Conservation (phyloP, 2,888 invertebrate genomes). For the Megamerina dolium region DNA sequence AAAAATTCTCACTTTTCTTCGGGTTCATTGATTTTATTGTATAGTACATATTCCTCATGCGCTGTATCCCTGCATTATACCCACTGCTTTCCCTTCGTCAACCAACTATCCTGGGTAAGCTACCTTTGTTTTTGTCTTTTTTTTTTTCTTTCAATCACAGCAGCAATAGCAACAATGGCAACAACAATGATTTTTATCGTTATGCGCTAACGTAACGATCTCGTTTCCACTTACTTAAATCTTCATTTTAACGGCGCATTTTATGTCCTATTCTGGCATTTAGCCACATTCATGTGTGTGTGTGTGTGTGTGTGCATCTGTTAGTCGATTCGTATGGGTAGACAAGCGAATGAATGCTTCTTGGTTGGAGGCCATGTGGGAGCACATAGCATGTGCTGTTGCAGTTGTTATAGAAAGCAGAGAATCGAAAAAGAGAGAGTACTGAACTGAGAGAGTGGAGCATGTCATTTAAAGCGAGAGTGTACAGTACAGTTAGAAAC, state of each 20-base stretch:
- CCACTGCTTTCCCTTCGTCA: background rate
- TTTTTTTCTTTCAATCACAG: conserved; percentile 49
- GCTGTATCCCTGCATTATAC: conserved; percentile 2
- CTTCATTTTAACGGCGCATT: conserved; percentile 49
- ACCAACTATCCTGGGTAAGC: background rate
- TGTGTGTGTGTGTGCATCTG: too few relatives aligned
- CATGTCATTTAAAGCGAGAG: too few relatives aligned
- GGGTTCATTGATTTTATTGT: background rate
- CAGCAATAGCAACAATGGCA: too few relatives aligned
- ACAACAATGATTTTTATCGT: conserved; percentile 49
- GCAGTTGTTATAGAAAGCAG: too few relatives aligned
- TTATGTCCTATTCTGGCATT: conserved; percentile 48
- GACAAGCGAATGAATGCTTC: background rate
- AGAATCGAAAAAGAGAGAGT: too few relatives aligned
- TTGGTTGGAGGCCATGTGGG: background rate
- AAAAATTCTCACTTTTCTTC: background rate
- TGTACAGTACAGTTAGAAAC: too few relatives aligned
- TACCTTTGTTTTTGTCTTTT: background rate
- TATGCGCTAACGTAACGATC: conserved; percentile 50
- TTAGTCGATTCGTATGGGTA: background rate
- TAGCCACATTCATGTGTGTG: conserved; percentile 6
- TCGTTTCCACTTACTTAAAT: conserved; percentile 52
- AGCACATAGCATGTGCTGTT: background rate
- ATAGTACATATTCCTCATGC: background rate
- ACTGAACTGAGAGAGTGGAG: background rate